Conservation (phyloP, 2,888 invertebrate genomes). For the Callimorpha dominula region DNA sequence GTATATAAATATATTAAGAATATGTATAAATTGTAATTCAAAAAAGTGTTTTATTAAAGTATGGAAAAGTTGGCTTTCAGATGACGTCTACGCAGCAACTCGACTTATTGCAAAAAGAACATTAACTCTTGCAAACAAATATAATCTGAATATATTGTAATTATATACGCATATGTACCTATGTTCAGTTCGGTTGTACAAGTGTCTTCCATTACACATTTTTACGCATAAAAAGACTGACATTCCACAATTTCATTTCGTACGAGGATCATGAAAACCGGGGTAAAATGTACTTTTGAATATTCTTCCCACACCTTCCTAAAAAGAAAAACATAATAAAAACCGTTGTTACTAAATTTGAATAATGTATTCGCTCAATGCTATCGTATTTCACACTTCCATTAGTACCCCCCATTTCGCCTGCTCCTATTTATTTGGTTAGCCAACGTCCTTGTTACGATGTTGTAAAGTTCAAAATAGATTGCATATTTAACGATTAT, state of each 20-base stretch:
- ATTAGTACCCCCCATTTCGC: slow-evolving; percentile 68
- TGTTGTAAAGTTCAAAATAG: slow-evolving; percentile 43
- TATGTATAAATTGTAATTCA: too few relatives aligned
- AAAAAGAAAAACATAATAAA: slow-evolving; percentile 59
- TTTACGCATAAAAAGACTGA: slow-evolving; percentile 17
- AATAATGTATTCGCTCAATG: slow-evolving; percentile 76
- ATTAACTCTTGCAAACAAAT: too few relatives aligned
- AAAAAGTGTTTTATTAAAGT: not conserved
- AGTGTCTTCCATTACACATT: slow-evolving; percentile 12
- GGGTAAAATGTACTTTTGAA: slow-evolving; percentile 38
- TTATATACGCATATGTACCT: too few relatives aligned
- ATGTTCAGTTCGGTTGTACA: not conserved
- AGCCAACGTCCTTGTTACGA: slow-evolving; percentile 24
- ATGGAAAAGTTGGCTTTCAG: not conserved
- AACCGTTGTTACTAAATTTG: slow-evolving; percentile 73
- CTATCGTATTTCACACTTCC: slow-evolving; percentile 79
- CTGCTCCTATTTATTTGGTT: slow-evolving; percentile 45
- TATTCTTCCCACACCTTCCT: slow-evolving; percentile 49
- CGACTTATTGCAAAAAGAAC: too few relatives aligned
- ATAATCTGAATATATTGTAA: not conserved
- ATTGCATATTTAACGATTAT: slow-evolving; percentile 29
- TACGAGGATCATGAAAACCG: slow-evolving; percentile 22
- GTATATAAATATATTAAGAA: too few relatives aligned
- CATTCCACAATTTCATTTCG: slow-evolving; percentile 25
- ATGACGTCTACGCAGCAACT: not conserved